Evolutionary conservation across 2,113 vertebrate genomes (phyloP), one percentile per base, ranked within the genome.

Genomic region (Phrynosoma platyrhinos): DNA sequence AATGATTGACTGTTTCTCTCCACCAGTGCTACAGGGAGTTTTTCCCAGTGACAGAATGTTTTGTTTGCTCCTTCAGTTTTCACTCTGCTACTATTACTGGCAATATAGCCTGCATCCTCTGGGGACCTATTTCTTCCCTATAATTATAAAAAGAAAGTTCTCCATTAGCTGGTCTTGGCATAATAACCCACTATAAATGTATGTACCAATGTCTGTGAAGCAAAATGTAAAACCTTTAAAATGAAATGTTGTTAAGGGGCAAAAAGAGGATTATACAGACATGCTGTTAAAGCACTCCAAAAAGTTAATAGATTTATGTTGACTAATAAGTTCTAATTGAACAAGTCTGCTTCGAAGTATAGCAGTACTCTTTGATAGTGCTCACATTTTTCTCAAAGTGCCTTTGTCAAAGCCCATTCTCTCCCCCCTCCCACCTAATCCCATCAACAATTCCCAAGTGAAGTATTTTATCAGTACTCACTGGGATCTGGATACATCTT

Each of bases 381-480:
- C 0, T 21, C 40, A 79, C 79, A 89, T 82, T 91, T 47, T 90
- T 76, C 47, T 81, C 72, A 79, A 82, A 90, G 68, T 93, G 94
- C 93, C 92, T 94, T 93, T 94, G 84, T 77, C 58, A 71, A 90
- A 71, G 20, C 64, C 13, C 14, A 75, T 92, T 90, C 93, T 55
- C n/a, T 88, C 88, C 91, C 91, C 69, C 23, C 68, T n/a, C 85
- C 93, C 92, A 93, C 69, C 18, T 94, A 95, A 93, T 94, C 90
- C 88, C 88, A 94, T 94, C 95, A 88, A 93, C 82, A 90, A 92
- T 91, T 94, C 95, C 94, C 94, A 94, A 91, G 94, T 95, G 64
- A 69, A 86, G 36, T 58, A 92, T 93, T 94, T 95, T 95, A 96
- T 94, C 93, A 94, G 92, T 78, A 82, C 93, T 94, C 95, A 91